Evolutionary conservation across 2,113 vertebrate genomes (phyloP).

Genomic region (Anhinga rufa): DNA sequence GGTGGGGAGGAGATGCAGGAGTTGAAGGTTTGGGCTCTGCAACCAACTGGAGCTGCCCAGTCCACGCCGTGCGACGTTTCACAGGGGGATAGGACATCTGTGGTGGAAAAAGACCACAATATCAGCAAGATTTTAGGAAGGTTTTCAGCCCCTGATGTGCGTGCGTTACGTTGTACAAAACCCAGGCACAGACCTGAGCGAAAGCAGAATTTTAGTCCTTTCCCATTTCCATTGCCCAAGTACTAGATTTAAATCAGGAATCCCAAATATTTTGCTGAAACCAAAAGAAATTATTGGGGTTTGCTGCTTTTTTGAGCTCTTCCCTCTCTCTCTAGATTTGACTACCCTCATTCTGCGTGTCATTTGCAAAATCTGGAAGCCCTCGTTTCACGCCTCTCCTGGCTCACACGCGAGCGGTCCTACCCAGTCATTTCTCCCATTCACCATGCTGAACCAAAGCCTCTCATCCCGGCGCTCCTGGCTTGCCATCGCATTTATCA

Average conservation of each 20-base stretch:
- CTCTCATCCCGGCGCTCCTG: fast-evolving
- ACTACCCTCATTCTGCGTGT: too few relatives aligned
- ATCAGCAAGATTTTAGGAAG: background rate
- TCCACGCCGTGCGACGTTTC: background rate
- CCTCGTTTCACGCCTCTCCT: background rate
- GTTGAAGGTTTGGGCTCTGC: background rate
- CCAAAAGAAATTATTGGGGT: fast-evolving
- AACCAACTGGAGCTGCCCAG: background rate
- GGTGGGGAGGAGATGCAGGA: background rate
- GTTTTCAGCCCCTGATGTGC: fast-evolving
- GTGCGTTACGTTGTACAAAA: fast-evolving
- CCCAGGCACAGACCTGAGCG: background rate
- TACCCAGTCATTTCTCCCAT: background rate
- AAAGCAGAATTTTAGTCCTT: background rate
- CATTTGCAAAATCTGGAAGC: background rate
- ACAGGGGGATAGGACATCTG: constrained; percentile 43
- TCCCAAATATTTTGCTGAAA: background rate
- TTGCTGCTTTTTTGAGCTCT: background rate
- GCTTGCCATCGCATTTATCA: background rate
- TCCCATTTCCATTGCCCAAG: background rate
- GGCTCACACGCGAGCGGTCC: background rate
- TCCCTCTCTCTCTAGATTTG: background rate
- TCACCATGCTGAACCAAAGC: background rate
- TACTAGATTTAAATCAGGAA: background rate
- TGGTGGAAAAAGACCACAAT: background rate